Percentiles rank a stretch among this genome's conserved stretches.
Evolutionary conservation across 2,113 vertebrate genomes (phyloP).

Genomic region (Pyxicephalus adspersus): DNA sequence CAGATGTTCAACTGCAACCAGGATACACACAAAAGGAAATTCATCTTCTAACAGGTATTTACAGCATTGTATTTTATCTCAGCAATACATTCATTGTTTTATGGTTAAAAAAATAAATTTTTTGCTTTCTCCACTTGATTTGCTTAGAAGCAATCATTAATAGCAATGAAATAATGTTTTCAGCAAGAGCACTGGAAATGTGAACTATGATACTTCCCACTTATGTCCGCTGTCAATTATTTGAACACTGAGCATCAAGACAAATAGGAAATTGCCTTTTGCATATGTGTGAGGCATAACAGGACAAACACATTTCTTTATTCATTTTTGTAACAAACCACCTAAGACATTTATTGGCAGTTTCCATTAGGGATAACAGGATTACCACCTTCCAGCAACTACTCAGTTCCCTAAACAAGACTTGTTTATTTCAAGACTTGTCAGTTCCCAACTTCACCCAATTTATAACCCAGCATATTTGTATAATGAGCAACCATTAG

Average conservation of each 20-base stretch:
- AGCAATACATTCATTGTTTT: background rate
- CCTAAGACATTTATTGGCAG: background rate
- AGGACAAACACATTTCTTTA: background rate
- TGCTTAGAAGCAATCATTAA: background rate
- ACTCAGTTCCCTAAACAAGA: background rate
- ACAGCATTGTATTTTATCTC: background rate
- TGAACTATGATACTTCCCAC: background rate
- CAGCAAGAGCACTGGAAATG: background rate
- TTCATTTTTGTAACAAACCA: background rate
- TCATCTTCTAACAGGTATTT: too few species aligned
- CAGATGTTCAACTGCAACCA: too few species aligned
- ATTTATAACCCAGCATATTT: too few species aligned
- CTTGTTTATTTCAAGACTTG: background rate
- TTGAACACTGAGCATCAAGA: background rate
- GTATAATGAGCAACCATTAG: too few species aligned
- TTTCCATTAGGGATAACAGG: background rate
- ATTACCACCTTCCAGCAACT: background rate
- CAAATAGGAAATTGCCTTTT: background rate
- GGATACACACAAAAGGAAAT: too few species aligned
- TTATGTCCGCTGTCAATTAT: background rate
- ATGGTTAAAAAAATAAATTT: background rate
- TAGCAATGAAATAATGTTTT: background rate
- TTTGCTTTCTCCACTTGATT: background rate
- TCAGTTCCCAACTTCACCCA: too few species aligned
- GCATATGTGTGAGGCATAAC: background rate